These are phyloP conservation scores for Hipparchia semele DNA, from an alignment of 2,888 invertebrate genomes.

Conservation along the genomic window DNA sequence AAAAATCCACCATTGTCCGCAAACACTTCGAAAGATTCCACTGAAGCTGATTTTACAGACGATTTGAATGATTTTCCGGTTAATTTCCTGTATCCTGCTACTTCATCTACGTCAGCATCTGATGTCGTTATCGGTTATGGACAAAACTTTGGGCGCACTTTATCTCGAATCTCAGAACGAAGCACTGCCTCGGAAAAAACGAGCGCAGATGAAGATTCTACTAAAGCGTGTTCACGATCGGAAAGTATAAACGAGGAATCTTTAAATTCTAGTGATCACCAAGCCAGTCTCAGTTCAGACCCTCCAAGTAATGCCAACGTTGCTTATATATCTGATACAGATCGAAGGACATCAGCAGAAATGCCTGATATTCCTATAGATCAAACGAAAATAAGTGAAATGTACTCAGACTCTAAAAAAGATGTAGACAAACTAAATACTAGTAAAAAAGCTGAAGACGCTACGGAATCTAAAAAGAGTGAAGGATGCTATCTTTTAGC, in stretches of 20 bases:
- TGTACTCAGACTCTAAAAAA: constrained; percentile 81
- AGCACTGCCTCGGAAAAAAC: constrained; percentile 95
- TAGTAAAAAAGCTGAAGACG: constrained; percentile 54
- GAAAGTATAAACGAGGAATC: constrained; percentile 94
- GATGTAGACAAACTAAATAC: constrained; percentile 64
- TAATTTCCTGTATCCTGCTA: constrained; percentile 88
- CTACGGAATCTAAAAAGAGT: constrained; percentile 54
- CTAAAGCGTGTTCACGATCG: constrained; percentile 92
- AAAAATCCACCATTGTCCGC: constrained; percentile 76
- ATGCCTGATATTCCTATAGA: constrained; percentile 93
- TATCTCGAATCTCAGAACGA: constrained; percentile 93
- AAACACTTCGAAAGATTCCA: constrained; percentile 80
- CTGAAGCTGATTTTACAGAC: constrained; percentile 88
- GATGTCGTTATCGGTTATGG: constrained; percentile 89
- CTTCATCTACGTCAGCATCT: constrained; percentile 81
- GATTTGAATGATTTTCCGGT: constrained; percentile 90
- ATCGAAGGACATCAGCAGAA: constrained; percentile 91
- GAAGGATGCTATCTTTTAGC: constrained; percentile 57
- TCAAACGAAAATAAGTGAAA: constrained; percentile 83
- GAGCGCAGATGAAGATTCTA: constrained; percentile 93
- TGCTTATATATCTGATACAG: constrained; percentile 90
- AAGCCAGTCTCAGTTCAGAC: constrained; percentile 93
- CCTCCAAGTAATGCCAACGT: constrained; percentile 89
- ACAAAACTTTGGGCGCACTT: constrained; percentile 89
- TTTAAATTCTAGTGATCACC: constrained; percentile 91